These are phyloP conservation scores for Champsocephalus esox DNA, from an alignment of 2,797 vertebrate species.

Conservation along the genomic window DNA sequence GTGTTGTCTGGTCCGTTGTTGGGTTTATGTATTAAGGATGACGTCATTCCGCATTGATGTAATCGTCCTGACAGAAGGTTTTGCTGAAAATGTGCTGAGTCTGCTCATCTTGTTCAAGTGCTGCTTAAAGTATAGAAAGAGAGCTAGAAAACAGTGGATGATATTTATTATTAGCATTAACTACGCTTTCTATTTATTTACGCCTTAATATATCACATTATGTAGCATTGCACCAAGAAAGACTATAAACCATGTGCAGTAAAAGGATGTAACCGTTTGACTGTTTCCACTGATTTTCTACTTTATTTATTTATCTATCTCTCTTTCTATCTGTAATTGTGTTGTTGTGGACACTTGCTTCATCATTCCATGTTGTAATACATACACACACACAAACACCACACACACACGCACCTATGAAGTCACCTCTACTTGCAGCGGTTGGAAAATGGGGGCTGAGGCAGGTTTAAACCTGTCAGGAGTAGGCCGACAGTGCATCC, in stretches of 20 bases:
- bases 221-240: not conserved
- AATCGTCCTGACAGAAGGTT: constrained; percentile 75
- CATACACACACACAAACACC: constrained; percentile 35
- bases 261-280: not conserved
- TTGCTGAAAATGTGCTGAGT: constrained; percentile 77
- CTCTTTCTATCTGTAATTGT: not conserved
- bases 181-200: not conserved
- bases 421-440: constrained; percentile 71
- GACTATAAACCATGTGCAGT: not conserved
- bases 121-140: constrained; percentile 20
- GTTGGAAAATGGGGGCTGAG: constrained; percentile 78
- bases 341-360: constrained; percentile 30
- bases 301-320: constrained; percentile 1
- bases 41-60: constrained; percentile 74
- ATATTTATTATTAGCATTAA: not conserved
- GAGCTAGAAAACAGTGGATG: not conserved
- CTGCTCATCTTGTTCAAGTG: constrained; percentile 58
- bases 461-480: constrained; percentile 82
- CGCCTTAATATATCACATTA: constrained; percentile 15
- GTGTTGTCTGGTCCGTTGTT: constrained; percentile 51
- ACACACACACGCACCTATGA: constrained; percentile 66
- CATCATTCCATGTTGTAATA: constrained; percentile 34
- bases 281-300: not conserved
- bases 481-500: constrained; percentile 51
- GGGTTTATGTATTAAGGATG: constrained; percentile 72